Evolutionary conservation across 2,888 invertebrate genomes (phyloP).

Genomic region (Lepidonotus clava): DNA sequence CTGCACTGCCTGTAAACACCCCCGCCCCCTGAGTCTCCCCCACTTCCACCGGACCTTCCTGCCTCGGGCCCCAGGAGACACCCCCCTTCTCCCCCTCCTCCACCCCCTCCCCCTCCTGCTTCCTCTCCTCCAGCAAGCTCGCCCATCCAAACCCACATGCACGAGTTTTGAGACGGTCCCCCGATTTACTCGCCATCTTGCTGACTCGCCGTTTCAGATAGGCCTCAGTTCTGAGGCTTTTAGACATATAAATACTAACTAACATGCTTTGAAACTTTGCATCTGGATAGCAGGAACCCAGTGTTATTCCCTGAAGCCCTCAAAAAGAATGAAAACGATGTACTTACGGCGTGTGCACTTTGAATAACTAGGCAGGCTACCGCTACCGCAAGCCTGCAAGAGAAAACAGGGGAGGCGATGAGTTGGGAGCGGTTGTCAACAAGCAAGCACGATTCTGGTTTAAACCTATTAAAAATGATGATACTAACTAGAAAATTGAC

Average conservation of each 20-base stretch:
- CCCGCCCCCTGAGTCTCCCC: not conserved
- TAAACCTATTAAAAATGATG: too few relatives aligned
- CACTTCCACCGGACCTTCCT: not conserved
- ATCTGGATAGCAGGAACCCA: not conserved
- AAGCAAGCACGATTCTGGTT: too few relatives aligned
- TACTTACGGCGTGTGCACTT: slow-evolving; percentile 39
- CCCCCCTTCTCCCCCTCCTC: not conserved
- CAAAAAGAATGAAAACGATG: not conserved
- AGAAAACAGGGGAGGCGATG: not conserved
- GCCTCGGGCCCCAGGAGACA: too few relatives aligned
- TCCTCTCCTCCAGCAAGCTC: not conserved
- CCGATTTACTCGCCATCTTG: not conserved
- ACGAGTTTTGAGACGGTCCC: slow-evolving; percentile 47
- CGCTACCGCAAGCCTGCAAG: slow-evolving; percentile 17
- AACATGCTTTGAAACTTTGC: not conserved
- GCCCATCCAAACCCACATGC: not conserved
- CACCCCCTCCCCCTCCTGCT: slow-evolving; percentile 13
- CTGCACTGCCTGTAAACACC: not conserved
- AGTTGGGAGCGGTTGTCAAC: too few relatives aligned
- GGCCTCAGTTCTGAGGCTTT: not conserved
- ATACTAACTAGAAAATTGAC: too few relatives aligned
- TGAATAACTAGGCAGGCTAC: not conserved
- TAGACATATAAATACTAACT: not conserved
- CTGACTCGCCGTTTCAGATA: not conserved
- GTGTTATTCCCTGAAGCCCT: not conserved